Evolutionary conservation across 2,888 invertebrate species (phyloP), one percentile per base, ranked within the genome.

Genomic region (Synanthedon andrenaeformis): DNA sequence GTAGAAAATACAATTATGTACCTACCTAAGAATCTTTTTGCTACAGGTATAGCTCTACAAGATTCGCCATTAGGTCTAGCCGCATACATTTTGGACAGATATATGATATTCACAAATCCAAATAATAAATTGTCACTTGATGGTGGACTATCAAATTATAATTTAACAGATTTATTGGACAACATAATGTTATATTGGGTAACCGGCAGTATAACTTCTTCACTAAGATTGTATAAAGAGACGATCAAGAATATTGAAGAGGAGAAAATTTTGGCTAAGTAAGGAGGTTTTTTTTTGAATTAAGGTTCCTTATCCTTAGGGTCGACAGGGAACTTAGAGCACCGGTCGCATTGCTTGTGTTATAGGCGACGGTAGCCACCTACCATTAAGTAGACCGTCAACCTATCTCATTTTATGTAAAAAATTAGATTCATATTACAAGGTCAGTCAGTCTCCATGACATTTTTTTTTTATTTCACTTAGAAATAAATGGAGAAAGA

Each of bases 21-120:
- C 23, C 23, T 23, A 23, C 4, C 4, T 4, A 23, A 23, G 5
- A 23, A 23, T 45, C 11, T 12, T 11, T 8, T 3, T 45, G 13
- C 11, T 5, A 14, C 45, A 93, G 94, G 95, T 13, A 88, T 90
- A 6, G 93, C 88, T 0, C 79, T 96, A 11, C 84, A 90, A 59
- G 93, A 95, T 63, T 93, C 94, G 1, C 97, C 97, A 0, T 89
- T 92, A 0, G 97, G 96, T 0, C 80, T 98, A 51, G 96, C 96
- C 0, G 93, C 93, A 0, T 98, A 96, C 65, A 92, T 97, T 51
- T 72, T 97, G 17, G 97, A 98, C 68, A 96, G 95, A 72, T 94
- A 96, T 75, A 89, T 89, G 81, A 90, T 66, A 55, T 93, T 80
- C 90, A 94, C 83, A 69, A 92, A 83, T 74, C 92, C 65, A 0